These are phyloP conservation scores for Wiebesia pumilae DNA, from an alignment of 1,140 invertebrate genomes.

Conservation along the genomic window DNA sequence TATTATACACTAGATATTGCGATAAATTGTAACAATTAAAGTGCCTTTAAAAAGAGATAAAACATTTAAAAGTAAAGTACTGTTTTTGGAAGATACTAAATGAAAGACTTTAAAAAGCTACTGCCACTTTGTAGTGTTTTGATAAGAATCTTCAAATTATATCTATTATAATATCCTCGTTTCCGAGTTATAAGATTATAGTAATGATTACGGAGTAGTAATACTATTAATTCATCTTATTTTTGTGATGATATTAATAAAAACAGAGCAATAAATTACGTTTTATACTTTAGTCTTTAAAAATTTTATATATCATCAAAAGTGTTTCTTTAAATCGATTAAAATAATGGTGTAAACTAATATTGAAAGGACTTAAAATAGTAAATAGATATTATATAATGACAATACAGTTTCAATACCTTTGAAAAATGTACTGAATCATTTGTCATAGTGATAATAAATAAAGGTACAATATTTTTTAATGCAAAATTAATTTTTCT, in stretches of 20 bases:
- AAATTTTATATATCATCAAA: conserved; percentile 18
- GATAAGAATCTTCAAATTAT: conserved; percentile 31
- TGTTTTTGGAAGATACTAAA: conserved; percentile 22
- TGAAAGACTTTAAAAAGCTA: conserved; percentile 36
- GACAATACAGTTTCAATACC: conserved; percentile 28
- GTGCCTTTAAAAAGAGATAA: conserved; percentile 37
- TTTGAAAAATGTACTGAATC: conserved; percentile 38
- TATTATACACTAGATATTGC: conserved; percentile 4
- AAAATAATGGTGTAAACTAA: not conserved
- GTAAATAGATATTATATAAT: conserved; percentile 23
- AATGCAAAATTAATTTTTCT: conserved; percentile 42
- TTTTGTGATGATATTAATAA: conserved; percentile 33
- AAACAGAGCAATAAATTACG: conserved; percentile 19
- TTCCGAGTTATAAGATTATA: not conserved
- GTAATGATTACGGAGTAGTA: not conserved
- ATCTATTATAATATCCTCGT: conserved; percentile 28
- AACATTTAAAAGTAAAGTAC: conserved; percentile 18
- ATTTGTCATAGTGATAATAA: conserved; percentile 45
- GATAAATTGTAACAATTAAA: conserved; percentile 27
- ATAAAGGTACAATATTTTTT: conserved; percentile 69
- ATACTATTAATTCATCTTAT: conserved; percentile 12
- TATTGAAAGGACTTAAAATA: conserved; percentile 1
- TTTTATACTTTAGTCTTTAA: conserved; percentile 32
- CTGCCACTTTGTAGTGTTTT: conserved; percentile 36
- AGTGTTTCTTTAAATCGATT: not conserved